Conservation (phyloP, 2,113 vertebrate species). For the Platichthys flesus region DNA sequence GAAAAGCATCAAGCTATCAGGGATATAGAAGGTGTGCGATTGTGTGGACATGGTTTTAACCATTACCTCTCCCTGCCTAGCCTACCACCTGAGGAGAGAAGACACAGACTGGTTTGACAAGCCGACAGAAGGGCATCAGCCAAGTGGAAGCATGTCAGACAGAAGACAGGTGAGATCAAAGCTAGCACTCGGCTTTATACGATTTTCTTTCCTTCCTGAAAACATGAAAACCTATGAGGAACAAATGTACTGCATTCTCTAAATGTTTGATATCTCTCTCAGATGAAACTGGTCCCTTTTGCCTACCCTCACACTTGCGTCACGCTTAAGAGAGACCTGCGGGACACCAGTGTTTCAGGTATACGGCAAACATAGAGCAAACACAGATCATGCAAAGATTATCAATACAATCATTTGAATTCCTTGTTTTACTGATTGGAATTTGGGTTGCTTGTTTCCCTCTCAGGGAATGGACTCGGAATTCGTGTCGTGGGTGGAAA, state of each 20-base stretch:
- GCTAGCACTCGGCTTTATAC: conserved; percentile 18
- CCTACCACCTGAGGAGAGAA: conserved; percentile 96
- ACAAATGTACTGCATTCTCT: neutral
- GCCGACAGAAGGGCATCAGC: conserved; percentile 89
- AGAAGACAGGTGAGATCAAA: conserved; percentile 87
- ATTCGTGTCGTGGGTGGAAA: conserved; percentile 96
- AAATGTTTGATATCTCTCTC: conserved; percentile 29
- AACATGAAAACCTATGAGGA: neutral
- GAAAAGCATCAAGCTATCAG: conserved; percentile 16
- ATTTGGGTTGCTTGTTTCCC: conserved; percentile 20
- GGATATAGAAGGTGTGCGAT: neutral
- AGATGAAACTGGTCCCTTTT: conserved; percentile 92
- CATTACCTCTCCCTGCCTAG: conserved; percentile 84
- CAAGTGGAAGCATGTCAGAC: conserved; percentile 86
- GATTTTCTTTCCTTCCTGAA: neutral
- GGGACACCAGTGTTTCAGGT: conserved; percentile 97
- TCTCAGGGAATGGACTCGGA: conserved; percentile 92
- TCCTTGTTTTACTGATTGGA: neutral
- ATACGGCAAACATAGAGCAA: conserved; percentile 33
- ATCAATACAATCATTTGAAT: neutral
- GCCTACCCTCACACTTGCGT: conserved; percentile 91
- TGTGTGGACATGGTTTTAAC: conserved; percentile 63
- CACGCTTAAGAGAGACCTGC: conserved; percentile 90
- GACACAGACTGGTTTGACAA: conserved; percentile 99
- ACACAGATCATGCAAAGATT: neutral